Base-by-base conservation (phyloP, 1,140 invertebrate species). In the Aphaenogaster rudis region DNA sequence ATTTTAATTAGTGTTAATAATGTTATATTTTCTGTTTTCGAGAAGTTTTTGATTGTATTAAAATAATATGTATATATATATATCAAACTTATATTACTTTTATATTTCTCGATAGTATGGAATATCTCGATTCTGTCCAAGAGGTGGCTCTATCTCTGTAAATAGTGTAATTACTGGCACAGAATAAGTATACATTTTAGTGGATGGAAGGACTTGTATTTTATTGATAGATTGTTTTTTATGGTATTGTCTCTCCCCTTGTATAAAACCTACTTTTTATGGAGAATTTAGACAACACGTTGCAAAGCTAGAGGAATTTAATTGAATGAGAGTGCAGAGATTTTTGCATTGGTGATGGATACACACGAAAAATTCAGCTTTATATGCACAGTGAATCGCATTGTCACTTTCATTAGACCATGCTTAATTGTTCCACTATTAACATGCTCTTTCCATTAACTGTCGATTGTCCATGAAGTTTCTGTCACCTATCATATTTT, bases 401-500 rank as follows among this genome's bases (percentile, higher is more conserved):
- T 92, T 89, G 89, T 93, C 91, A 90, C 86, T 84, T 88, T 88
- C 86, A 89, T 88, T 85, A 86, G 82, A 91, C 82, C 86, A 93
- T 86, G 92, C 92, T 93, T 92, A 80, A 90, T 89, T 87, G 87
- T 92, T 88, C 81, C 85, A 87, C 88, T 87, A 92, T 92, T 93
- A 93, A 93, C 92, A 92, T 87, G 86, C 91, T 89, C 85, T 88
- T 88, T 76, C 86, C 80, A 88, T 91, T 89, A 91, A 91, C 85
- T 57, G 72, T 87, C 67, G 64, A 74, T 84, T 91, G 87, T 87
- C 85, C 77, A 89, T 87, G 64, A 89, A 91, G 81, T 66, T 78
- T 88, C 87, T 92, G 90, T 92, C 86, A 94, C 88, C 87, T 92
- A 92, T 92, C 89, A 85, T 94, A 89, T 95, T 95, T 93, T 94